Evolutionary conservation across 2,888 invertebrate species (phyloP).

Genomic region (Drosophila stalkeri): DNA sequence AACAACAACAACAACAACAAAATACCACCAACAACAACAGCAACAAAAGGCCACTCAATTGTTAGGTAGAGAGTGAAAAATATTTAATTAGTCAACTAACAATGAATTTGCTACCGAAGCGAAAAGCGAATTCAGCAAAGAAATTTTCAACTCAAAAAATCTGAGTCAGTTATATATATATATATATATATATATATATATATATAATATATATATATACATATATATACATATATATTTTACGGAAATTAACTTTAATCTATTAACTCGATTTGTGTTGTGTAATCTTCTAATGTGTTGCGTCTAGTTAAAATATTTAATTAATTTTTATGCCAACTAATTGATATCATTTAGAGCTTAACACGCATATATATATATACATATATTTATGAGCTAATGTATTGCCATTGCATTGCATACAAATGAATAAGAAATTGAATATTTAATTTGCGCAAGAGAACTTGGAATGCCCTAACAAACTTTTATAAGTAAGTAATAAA

Average conservation of each 20-base stretch:
- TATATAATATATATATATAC: neutral
- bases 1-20: conserved; percentile 19
- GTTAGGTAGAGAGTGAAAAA: conserved; percentile 25
- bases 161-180: too few species aligned
- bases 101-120: conserved; percentile 3
- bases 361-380: neutral
- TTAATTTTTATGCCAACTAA: conserved; percentile 8
- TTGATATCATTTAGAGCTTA: conserved; percentile 5
- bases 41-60: conserved; percentile 33
- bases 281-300: neutral
- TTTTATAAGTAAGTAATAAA: too few species aligned
- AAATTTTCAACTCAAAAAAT: neutral
- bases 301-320: neutral
- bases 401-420: neutral
- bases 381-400: too few species aligned
- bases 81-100: conserved; percentile 27
- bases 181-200: too few species aligned
- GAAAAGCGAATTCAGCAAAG: neutral
- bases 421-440: neutral
- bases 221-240: neutral
- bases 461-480: neutral
- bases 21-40: conserved; percentile 15
- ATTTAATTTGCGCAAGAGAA: neutral
- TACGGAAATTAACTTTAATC: neutral
- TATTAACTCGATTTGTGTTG: neutral